A percentile compares a stretch with the other conserved stretches of the same genome.
These are phyloP conservation scores for Sphyrna mokarran DNA, from an alignment of 2,113 vertebrate genomes.

Conservation along the genomic window DNA sequence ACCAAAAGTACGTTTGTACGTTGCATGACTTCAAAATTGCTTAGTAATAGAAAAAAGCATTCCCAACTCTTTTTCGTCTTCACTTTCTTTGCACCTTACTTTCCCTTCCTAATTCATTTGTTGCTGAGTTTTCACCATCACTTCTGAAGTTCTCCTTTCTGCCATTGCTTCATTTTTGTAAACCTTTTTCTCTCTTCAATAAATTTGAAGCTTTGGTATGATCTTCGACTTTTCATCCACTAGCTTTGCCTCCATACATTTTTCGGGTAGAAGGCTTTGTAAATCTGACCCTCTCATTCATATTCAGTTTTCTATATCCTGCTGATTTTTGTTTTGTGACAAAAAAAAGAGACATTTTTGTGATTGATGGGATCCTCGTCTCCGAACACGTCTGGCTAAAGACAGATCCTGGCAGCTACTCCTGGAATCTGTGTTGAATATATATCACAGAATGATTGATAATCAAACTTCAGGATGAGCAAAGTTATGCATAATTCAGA, in stretches of 20 bases:
- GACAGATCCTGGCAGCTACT: background rate
- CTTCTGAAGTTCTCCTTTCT: background rate
- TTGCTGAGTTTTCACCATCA: too few species aligned
- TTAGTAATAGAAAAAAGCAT: too few species aligned
- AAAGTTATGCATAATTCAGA: background rate
- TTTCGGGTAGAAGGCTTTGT: background rate
- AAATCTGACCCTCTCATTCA: background rate
- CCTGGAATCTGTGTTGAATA: background rate
- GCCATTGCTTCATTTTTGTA: background rate
- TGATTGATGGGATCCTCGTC: background rate
- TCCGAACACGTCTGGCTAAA: background rate
- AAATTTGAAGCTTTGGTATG: background rate
- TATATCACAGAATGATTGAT: background rate
- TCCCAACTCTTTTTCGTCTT: too few species aligned
- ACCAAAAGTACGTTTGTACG: too few species aligned
- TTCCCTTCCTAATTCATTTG: too few species aligned
- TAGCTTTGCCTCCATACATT: too few species aligned
- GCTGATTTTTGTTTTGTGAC: background rate
- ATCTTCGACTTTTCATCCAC: background rate
- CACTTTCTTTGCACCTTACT: too few species aligned
- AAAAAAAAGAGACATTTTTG: background rate
- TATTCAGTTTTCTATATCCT: background rate
- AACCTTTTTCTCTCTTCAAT: background rate
- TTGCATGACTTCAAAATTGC: too few species aligned
- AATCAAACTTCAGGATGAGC: background rate